Percentiles rank a stretch among this genome's conserved stretches.
Conservation (phyloP, 1,140 invertebrate genomes). For the Meloidogyne exigua region DNA sequence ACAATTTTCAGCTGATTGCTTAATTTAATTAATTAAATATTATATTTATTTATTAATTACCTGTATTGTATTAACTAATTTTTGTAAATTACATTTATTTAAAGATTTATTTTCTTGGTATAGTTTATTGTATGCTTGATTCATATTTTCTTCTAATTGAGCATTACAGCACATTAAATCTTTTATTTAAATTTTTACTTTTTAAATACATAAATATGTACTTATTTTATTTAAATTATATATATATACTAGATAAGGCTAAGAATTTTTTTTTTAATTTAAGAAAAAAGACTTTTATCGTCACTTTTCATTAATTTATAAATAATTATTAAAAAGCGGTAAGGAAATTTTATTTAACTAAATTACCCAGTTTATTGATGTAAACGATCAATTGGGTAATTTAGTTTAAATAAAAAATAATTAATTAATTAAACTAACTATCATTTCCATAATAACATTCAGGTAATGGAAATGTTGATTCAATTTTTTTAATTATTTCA, state of each 20-base stretch:
- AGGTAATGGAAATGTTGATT: constrained; percentile 32
- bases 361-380: no score
- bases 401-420: neutral
- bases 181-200: neutral
- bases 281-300: no score
- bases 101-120: constrained; percentile 7
- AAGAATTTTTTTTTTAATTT: no score
- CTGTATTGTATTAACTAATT: constrained; percentile 31
- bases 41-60: neutral
- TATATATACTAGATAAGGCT: no score
- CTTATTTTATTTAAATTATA: no score
- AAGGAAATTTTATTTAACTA: no score
- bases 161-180: constrained; percentile 45
- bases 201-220: neutral
- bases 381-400: neutral
- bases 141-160: constrained; percentile 36
- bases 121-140: constrained; percentile 24
- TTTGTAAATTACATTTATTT: constrained; percentile 38
- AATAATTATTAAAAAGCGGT: no score
- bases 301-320: no score
- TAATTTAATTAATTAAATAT: neutral
- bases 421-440: constrained; percentile 21
- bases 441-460: constrained; percentile 40
- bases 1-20: constrained; percentile 28
- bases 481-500: neutral